Evolutionary conservation across 1,140 invertebrate species (phyloP).

Genomic region (Drosophila arizonae): DNA sequence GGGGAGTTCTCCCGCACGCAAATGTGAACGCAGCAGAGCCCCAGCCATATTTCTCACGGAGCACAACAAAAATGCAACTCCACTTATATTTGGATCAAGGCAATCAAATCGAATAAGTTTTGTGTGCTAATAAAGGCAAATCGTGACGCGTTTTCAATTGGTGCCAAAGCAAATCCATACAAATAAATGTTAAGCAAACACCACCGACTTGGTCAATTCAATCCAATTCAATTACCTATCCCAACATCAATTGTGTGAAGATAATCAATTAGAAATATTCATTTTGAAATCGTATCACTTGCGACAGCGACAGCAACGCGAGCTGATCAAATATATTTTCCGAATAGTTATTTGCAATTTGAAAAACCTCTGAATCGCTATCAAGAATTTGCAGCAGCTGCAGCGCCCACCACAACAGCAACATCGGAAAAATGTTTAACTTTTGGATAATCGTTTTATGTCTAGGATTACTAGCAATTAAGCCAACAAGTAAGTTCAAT

Average conservation of each 20-base stretch:
- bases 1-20: neutral
- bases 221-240: slow-evolving; percentile 23
- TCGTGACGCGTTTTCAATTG: slow-evolving; percentile 42
- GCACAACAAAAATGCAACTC: slow-evolving; percentile 60
- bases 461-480: slow-evolving; percentile 75
- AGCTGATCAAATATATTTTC: neutral
- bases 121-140: slow-evolving; percentile 24
- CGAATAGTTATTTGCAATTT: slow-evolving; percentile 25
- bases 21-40: slow-evolving; percentile 25
- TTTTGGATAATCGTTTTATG: slow-evolving; percentile 82
- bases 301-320: neutral
- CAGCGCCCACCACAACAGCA: slow-evolving; percentile 17
- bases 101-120: slow-evolving; percentile 33
- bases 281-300: slow-evolving; percentile 21
- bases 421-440: slow-evolving; percentile 69
- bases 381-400: slow-evolving; percentile 22
- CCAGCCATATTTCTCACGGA: slow-evolving; percentile 15
- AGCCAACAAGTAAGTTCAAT: slow-evolving; percentile 76
- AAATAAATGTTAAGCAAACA: slow-evolving; percentile 38
- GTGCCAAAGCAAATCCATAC: slow-evolving; percentile 60
- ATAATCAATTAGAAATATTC: slow-evolving; percentile 58
- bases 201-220: slow-evolving; percentile 60
- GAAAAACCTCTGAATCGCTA: slow-evolving; percentile 13
- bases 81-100: slow-evolving; percentile 8
- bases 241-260: slow-evolving; percentile 56